Conservation (phyloP, 2,797 vertebrate species). For the Crax fasciolata region DNA sequence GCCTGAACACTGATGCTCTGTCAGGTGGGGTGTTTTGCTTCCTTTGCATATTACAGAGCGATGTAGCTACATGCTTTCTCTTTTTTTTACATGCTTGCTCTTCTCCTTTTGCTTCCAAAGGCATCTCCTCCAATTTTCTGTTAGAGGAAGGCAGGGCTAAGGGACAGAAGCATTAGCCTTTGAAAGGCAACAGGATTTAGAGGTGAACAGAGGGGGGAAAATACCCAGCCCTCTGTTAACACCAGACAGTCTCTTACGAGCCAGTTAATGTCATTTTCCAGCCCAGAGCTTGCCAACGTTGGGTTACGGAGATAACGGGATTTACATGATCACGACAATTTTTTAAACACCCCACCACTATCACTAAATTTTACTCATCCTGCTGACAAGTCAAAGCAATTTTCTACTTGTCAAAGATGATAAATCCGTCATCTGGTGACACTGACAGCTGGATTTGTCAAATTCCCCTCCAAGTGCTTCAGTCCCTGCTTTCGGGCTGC, state of each 20-base stretch:
- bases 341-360: conserved; percentile 39
- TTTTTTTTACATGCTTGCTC: background rate
- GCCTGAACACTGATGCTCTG: conserved; percentile 34
- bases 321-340: conserved; percentile 61
- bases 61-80: background rate
- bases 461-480: background rate
- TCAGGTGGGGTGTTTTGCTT: conserved; percentile 46
- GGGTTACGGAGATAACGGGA: conserved; percentile 59
- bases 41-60: conserved; percentile 16
- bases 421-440: conserved; percentile 53
- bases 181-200: conserved; percentile 55
- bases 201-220: background rate
- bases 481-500: background rate
- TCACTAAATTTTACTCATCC: conserved; percentile 55
- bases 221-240: conserved; percentile 39
- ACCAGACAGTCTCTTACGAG: background rate
- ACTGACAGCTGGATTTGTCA: conserved; percentile 57
- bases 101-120: background rate
- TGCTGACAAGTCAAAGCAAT: conserved; percentile 61
- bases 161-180: conserved; percentile 31
- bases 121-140: conserved; percentile 13
- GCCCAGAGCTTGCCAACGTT: background rate
- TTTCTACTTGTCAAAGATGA: conserved; percentile 59
- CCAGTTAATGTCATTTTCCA: conserved; percentile 47
- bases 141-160: background rate